Evolutionary conservation across 2,888 invertebrate genomes (phyloP).

Genomic region (Pollenia griseotomentosa): DNA sequence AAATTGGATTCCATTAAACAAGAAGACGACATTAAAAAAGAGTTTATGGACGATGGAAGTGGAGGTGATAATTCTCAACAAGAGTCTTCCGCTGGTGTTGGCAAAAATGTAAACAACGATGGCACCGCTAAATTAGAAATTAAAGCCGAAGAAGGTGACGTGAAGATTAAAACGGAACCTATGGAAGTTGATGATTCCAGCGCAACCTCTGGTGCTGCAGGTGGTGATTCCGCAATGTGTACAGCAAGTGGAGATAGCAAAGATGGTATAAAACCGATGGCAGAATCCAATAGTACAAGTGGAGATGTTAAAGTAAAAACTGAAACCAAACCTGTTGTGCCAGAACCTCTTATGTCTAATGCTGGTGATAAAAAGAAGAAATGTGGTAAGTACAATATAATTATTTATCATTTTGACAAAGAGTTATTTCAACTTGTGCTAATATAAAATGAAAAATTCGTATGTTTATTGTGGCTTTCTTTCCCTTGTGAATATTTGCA

Average conservation of each 20-base stretch:
- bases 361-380: constrained; percentile 88
- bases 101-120: constrained; percentile 87
- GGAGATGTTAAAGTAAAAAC: constrained; percentile 84
- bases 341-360: constrained; percentile 85
- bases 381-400: constrained; percentile 86
- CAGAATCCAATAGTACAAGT: constrained; percentile 77
- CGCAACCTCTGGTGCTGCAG: constrained; percentile 56
- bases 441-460: too few species aligned
- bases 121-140: constrained; percentile 84
- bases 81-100: constrained; percentile 84
- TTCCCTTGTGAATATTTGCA: too few species aligned
- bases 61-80: constrained; percentile 83
- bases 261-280: constrained; percentile 87
- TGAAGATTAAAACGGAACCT: constrained; percentile 85
- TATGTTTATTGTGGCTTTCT: too few species aligned
- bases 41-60: constrained; percentile 86
- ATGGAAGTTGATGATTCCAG: constrained; percentile 83
- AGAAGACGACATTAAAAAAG: constrained; percentile 88
- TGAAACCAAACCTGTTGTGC: constrained; percentile 87
- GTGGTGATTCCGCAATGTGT: constrained; percentile 77
- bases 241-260: constrained; percentile 84
- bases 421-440: too few species aligned
- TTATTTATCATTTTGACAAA: background rate
- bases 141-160: constrained; percentile 79
- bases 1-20: constrained; percentile 88